A percentile compares a stretch with the other conserved stretches of the same genome.
phyloP scores from a whole-genome alignment of 1,140 invertebrate genomes.

The Diachasma alloeum region DNA sequence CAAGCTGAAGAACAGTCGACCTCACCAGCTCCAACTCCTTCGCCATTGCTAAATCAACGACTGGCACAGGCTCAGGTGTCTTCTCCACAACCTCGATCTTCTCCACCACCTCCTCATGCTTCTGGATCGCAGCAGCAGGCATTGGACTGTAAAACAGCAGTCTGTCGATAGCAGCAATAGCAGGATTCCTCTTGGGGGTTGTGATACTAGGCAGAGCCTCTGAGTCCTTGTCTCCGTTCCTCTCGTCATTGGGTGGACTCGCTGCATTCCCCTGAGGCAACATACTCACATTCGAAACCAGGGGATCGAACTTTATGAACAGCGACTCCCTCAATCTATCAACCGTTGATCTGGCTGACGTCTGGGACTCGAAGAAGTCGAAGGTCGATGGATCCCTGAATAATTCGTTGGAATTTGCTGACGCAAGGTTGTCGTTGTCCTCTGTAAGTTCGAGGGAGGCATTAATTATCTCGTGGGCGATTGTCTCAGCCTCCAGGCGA shows the following conservation, averaged over 20 bases:
- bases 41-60: conserved; percentile 51
- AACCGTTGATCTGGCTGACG: conserved; percentile 34
- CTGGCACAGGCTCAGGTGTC: conserved; percentile 34
- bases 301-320: conserved; percentile 71
- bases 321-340: conserved; percentile 67
- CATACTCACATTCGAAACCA: conserved; percentile 62
- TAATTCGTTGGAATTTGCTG: conserved; percentile 43
- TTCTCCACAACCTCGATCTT: conserved; percentile 35
- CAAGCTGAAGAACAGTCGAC: conserved; percentile 51
- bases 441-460: conserved; percentile 39
- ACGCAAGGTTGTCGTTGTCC: conserved; percentile 44
- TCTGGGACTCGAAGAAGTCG: conserved; percentile 52
- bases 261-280: conserved; percentile 52
- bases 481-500: conserved; percentile 39
- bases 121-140: conserved; percentile 22
- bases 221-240: conserved; percentile 47
- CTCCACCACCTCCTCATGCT: conserved; percentile 16
- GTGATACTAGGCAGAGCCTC: conserved; percentile 33
- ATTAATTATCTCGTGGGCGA: conserved; percentile 50
- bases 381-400: conserved; percentile 56
- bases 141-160: conserved; percentile 57
- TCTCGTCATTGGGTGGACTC: conserved; percentile 41
- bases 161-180: conserved; percentile 61
- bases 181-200: conserved; percentile 53
- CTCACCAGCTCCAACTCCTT: conserved; percentile 57